phyloP scores from a whole-genome alignment of 2,113 vertebrate species.

The Burhinus bistriatus region DNA sequence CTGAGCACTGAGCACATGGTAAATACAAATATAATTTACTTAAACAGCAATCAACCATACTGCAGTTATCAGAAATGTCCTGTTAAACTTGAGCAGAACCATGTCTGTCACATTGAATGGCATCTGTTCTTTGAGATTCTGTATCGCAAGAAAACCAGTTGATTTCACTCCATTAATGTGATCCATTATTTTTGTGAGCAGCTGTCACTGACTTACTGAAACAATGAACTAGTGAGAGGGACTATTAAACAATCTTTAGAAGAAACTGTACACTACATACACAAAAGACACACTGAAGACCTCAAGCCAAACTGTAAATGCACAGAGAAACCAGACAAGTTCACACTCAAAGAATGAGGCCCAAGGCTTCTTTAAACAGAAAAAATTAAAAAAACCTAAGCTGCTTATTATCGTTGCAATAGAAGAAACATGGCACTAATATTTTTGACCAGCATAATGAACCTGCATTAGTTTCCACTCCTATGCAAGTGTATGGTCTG shows the following conservation, averaged over 20 bases:
- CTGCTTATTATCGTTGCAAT: not conserved
- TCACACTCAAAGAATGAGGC: not conserved
- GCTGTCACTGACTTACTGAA: not conserved
- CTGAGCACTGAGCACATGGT: slow-evolving; percentile 12
- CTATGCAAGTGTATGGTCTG: not conserved
- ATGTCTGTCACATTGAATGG: not conserved
- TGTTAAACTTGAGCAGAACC: slow-evolving; percentile 10
- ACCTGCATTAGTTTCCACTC: not conserved
- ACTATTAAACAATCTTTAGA: not conserved
- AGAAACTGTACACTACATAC: not conserved
- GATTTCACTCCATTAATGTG: not conserved
- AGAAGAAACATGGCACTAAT: not conserved
- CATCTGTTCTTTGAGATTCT: not conserved
- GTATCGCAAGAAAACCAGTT: not conserved
- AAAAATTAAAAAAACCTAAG: not conserved
- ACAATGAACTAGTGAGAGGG: not conserved
- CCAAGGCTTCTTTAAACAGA: not conserved
- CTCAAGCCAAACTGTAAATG: not conserved
- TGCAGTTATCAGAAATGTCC: slow-evolving; percentile 22
- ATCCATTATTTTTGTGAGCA: not conserved
- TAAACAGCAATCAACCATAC: slow-evolving; percentile 35
- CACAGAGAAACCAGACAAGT: not conserved
- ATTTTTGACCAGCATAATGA: not conserved
- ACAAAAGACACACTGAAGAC: not conserved
- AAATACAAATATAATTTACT: slow-evolving; percentile 48